Evolutionary conservation across 2,888 invertebrate genomes (phyloP), one percentile per base, ranked within the genome.

Genomic region (Cantharis rufa): DNA sequence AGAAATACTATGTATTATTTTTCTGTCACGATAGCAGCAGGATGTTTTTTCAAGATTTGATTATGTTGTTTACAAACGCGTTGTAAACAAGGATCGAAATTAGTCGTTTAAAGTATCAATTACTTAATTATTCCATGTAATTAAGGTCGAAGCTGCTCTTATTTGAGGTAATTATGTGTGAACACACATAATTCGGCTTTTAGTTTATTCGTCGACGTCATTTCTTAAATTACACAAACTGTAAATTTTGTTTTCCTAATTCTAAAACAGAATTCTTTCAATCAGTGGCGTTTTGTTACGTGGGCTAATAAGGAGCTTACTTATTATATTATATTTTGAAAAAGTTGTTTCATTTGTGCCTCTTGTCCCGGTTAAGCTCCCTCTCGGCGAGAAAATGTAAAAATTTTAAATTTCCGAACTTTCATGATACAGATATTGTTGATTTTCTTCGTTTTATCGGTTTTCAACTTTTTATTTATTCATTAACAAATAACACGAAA

Each of bases 11-110:
- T 24, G 24, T 24, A n/a, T 32, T 32, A 32, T 32, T 32, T 32
- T 32, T 32, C 32, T 32, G n/a, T 32, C 18, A 13, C 70, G 74
- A 78, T 73, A 73, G 77, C 80, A 78, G 76, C 79, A 82, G 81
- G 81, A 82, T 82, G 82, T 82, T 82, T 81, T 82, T 80, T 80
- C 79, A 77, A 80, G 78, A 82, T 82, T 81, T 82, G 82, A 82
- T 82, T 82, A 80, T 75, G 79, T 82, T 82, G 82, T 82, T 82
- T 82, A 82, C 82, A 70, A 71, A 70, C 73, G 48, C 72, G 64
- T 71, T 76, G 82, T 82, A 82, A 82, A 82, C 82, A 82, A 79
- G 77, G 74, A 78, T 80, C 77, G 81, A 82, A 80, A 79, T 78
- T 62, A 64, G 68, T 77, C 68, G 32, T 70, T 76, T 66, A 69